These are phyloP conservation scores for Thaleichthys pacificus DNA, from an alignment of 2,797 vertebrate genomes.

Conservation along the genomic window DNA sequence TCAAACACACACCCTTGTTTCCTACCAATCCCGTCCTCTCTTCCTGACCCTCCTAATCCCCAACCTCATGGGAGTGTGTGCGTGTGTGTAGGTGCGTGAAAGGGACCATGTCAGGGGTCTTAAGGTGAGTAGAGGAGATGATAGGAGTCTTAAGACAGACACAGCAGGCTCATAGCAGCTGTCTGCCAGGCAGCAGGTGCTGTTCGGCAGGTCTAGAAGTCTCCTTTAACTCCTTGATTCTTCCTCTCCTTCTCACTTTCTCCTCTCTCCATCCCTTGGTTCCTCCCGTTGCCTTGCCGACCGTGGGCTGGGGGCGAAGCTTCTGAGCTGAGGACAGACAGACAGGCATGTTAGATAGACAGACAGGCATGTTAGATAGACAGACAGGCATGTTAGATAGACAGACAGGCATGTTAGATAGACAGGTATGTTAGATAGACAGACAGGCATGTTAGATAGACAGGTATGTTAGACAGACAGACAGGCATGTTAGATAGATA, in stretches of 20 bases:
- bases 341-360: slow-evolving; percentile 21
- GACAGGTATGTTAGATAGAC: too few relatives aligned
- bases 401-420: too few relatives aligned
- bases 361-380: slow-evolving; percentile 7
- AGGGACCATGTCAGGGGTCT: background rate
- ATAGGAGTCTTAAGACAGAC: background rate
- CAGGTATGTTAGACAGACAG: too few relatives aligned
- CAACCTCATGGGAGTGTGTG: background rate
- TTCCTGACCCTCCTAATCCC: background rate
- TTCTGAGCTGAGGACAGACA: slow-evolving; percentile 56
- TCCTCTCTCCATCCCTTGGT: slow-evolving; percentile 52
- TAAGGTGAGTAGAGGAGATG: background rate
- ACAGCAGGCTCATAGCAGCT: background rate
- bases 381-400: background rate
- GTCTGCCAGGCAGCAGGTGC: background rate
- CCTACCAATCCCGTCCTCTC: background rate
- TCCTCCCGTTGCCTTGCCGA: slow-evolving; percentile 58
- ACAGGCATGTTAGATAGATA: too few relatives aligned
- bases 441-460: too few relatives aligned
- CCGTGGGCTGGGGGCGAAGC: slow-evolving; percentile 43
- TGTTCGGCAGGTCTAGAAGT: background rate
- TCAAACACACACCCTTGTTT: background rate
- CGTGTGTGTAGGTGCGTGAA: background rate
- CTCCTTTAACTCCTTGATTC: slow-evolving; percentile 20
- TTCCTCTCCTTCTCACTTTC: slow-evolving; percentile 59